These are phyloP conservation scores for Ophraella communa DNA, from an alignment of 2,888 invertebrate species.

Conservation along the genomic window DNA sequence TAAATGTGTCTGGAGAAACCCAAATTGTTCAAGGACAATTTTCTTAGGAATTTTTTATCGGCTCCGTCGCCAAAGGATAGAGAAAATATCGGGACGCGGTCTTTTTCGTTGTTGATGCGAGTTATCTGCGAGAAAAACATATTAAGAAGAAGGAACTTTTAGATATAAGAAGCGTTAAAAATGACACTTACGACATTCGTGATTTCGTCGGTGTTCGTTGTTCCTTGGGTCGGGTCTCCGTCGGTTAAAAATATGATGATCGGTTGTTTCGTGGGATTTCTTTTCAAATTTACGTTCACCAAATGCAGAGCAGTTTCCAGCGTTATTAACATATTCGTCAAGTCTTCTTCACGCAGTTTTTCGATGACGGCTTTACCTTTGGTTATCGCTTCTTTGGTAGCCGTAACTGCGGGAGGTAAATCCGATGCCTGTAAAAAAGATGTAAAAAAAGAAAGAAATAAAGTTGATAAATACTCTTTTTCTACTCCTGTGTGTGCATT, in stretches of 20 bases:
- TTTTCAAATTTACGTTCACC: conserved; percentile 53
- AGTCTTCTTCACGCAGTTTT: background rate
- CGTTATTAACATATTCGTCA: conserved; percentile 1
- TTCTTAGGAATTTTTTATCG: conserved; percentile 69
- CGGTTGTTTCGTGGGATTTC: conserved; percentile 61
- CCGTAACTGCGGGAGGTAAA: conserved; percentile 2
- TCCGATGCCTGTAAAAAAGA: conserved; percentile 13
- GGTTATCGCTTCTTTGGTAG: background rate
- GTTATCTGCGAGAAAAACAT: too few species aligned
- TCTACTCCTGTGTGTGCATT: too few species aligned
- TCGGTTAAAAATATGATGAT: conserved; percentile 72
- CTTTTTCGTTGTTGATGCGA: conserved; percentile 48
- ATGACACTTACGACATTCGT: conserved; percentile 6
- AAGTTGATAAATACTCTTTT: too few species aligned
- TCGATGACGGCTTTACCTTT: conserved; percentile 13
- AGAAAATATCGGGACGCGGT: conserved; percentile 63
- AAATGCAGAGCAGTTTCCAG: conserved; percentile 66
- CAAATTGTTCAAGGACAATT: conserved; percentile 67
- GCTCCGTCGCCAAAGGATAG: conserved; percentile 73
- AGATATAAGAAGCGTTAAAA: too few species aligned
- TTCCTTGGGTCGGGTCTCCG: conserved; percentile 67
- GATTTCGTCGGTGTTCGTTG: background rate
- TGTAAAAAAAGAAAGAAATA: background rate
- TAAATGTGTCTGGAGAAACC: conserved; percentile 74
- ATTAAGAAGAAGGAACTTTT: too few species aligned